Conservation (phyloP, 2,797 vertebrate species). For the Pantherophis alleghaniensis region DNA sequence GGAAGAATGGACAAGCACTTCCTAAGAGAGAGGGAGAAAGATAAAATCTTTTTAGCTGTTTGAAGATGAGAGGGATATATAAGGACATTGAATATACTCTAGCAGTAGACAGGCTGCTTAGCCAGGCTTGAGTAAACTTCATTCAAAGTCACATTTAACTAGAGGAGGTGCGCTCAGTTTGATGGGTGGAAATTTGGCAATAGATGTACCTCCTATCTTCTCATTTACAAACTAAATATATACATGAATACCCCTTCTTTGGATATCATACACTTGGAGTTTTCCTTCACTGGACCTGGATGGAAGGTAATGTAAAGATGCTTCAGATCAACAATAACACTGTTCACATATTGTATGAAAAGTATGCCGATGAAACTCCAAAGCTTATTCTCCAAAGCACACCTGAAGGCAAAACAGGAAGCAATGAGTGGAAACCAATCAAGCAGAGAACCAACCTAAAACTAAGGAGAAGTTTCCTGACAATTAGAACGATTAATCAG, state of each 20-base stretch:
- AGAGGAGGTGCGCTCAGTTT: background rate
- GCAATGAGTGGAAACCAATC: background rate
- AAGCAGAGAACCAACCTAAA: background rate
- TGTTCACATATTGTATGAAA: background rate
- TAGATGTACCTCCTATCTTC: background rate
- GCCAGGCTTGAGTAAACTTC: background rate
- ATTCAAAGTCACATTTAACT: background rate
- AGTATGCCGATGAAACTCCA: background rate
- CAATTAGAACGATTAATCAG: background rate
- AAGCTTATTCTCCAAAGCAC: background rate
- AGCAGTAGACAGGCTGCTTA: background rate
- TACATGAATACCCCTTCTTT: background rate
- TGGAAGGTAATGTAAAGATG: background rate
- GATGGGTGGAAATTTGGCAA: background rate
- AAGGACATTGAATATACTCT: background rate
- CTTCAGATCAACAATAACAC: background rate
- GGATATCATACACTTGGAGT: background rate
- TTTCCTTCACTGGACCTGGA: background rate
- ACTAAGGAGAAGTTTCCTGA: background rate
- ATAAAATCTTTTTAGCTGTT: background rate
- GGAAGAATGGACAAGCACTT: background rate
- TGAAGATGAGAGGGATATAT: background rate
- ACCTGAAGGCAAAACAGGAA: background rate
- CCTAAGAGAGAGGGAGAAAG: background rate
- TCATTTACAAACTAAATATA: background rate